Base-by-base conservation (phyloP, 2,113 vertebrate species). In the Xyrauchen texanus region DNA sequence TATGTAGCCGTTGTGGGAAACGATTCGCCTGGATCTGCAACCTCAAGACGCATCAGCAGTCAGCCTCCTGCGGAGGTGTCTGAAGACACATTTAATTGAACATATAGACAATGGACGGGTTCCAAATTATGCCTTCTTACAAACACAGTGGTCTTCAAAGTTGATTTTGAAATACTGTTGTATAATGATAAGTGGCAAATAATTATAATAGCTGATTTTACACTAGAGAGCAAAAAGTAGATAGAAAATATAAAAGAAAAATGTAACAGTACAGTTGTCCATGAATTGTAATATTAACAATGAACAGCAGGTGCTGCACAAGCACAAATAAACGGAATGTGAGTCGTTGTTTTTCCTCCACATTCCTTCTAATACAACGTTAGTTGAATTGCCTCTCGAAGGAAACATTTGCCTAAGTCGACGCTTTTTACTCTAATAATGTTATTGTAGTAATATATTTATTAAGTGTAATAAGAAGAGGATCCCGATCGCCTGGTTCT, bases 1-100 rank as follows among this genome's bases (percentile, higher is more conserved):
- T 76, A 65, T 92, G 91, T 57, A 61, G 79, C 8, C 84, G 84
- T 10, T 92, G 91, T 13, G 91, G 91, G 8, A 92, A 88, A 72
- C 83, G 67, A 3, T 92, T 92, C 4, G 91, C 91, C 52, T 92
- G 91, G 89, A 90, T 90, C 80, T 91, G 91, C 82, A 92, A 92
- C 78, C 86, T 92, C 9, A 87, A 88, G 76, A 90, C 91, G 0
- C 91, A 92, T 82, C 89, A 91, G 68, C 90, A 91, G 68, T 89
- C 90, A 0, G 82, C 86, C 47, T 83, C 86, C 77, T 92, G 91
- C 2, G 87, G 83, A 68, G 83, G 78, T 46, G 65, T 81, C 8
- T 78, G 46, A 80, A 42, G 65, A 11, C 44, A 53, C n/a, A 11
- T 53, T 52, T 11, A 5, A 5, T 46, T 46, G 21, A 3, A 51